These are phyloP conservation scores for Silurus glanis DNA, from an alignment of 2,113 vertebrate species.

Conservation along the genomic window DNA sequence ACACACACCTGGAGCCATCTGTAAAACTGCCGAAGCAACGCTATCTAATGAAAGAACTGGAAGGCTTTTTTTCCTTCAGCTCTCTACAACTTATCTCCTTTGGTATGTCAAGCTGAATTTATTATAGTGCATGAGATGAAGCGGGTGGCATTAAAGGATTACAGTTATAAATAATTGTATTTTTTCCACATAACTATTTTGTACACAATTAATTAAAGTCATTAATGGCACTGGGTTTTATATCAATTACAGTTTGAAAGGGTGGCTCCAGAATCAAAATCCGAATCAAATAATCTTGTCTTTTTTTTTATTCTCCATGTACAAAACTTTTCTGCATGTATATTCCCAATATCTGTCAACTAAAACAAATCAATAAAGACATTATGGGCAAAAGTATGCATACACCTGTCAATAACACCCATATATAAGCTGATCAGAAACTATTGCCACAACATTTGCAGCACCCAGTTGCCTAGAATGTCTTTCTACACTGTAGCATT, in stretches of 20 bases:
- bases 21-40: conserved; percentile 17
- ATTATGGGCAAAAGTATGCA: neutral
- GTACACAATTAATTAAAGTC: neutral
- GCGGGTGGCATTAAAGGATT: neutral
- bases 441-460: neutral
- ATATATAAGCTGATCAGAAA: neutral
- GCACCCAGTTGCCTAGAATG: neutral
- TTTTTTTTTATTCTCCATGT: neutral
- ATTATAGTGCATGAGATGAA: neutral
- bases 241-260: neutral
- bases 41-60: neutral
- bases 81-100: neutral
- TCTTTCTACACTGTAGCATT: neutral
- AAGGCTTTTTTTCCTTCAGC: conserved; percentile 14
- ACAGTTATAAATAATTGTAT: neutral
- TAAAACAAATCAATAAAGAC: neutral
- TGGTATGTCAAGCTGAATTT: conserved; percentile 18
- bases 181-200: neutral
- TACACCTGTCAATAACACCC: neutral
- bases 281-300: neutral
- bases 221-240: neutral
- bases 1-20: neutral
- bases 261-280: neutral
- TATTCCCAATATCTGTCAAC: neutral
- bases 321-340: neutral